A percentile compares a stretch with the other conserved stretches of the same genome.
These are phyloP conservation scores for Camponotus pennsylvanicus DNA, from an alignment of 1,140 invertebrate species.

Conservation along the genomic window DNA sequence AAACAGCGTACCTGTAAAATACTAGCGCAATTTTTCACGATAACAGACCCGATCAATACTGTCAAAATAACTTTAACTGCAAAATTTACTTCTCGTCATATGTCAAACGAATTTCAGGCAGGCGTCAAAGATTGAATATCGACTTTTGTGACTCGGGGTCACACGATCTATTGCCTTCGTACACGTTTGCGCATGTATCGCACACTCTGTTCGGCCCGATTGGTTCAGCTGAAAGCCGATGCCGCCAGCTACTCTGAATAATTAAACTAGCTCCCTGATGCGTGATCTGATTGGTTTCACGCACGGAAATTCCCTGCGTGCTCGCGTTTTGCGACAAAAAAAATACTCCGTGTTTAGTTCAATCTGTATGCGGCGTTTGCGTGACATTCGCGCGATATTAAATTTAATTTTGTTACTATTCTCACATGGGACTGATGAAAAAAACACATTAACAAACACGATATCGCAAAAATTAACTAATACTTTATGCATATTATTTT, in stretches of 20 bases:
- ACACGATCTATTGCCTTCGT: constrained; percentile 42
- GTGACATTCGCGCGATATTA: constrained; percentile 39
- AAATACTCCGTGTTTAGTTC: constrained; percentile 25
- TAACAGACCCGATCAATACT: constrained; percentile 33
- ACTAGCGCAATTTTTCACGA: constrained; percentile 9
- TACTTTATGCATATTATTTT: not conserved
- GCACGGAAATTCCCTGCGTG: constrained; percentile 37
- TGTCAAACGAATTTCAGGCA: constrained; percentile 52
- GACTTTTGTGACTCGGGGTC: constrained; percentile 53
- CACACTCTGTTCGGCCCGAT: constrained; percentile 60
- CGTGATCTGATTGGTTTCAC: constrained; percentile 67
- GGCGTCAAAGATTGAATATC: constrained; percentile 60
- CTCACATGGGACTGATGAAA: not conserved
- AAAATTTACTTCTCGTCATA: constrained; percentile 56
- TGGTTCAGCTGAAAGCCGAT: constrained; percentile 66
- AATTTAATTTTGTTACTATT: constrained; percentile 19
- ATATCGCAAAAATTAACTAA: not conserved
- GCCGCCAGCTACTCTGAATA: constrained; percentile 72
- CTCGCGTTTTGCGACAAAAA: constrained; percentile 27
- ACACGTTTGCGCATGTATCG: constrained; percentile 19
- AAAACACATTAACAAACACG: not conserved
- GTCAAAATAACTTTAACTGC: constrained; percentile 37
- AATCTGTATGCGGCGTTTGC: constrained; percentile 46
- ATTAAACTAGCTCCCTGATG: constrained; percentile 68
- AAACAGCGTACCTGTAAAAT: constrained; percentile 5